Base-by-base conservation (phyloP, 2,888 invertebrate genomes). In the Trissoscelio sp. region DNA sequence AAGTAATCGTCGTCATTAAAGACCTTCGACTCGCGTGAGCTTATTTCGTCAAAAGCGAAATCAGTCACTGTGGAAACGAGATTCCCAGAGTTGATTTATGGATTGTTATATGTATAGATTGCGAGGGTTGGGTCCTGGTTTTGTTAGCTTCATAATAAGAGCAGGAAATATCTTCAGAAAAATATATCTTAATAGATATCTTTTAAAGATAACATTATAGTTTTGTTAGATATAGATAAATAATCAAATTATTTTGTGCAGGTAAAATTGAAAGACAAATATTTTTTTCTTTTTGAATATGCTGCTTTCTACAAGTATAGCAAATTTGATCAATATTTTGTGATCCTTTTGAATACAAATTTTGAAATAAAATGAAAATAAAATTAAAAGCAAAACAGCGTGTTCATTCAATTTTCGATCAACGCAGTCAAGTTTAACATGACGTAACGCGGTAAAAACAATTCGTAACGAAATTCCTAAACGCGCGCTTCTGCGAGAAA, bases 41-140 rank as follows among this genome's bases (percentile, higher is more conserved):
- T 62, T 62, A 62, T 64, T 78, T 64, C 44, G 77, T 69, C 77
- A 62, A 64, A 78, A 70, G 69, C 62, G 18, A 37, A 78, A 78
- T 78, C 70, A 62, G 55, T 78, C 69, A 48, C 62, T 62, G 37
- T 46, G 69, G 53, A 53, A 62, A 78, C 77, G 53, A 34, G 24
- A 22, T 57, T 78, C 57, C 44, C 44, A 24, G n/a, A 16, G 14
- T 60, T 77, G 67, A 77, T 60, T 69, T 44, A 53, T 60, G 46
- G 42, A 58, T 55, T 24, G 55, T 46, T 11, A n/a, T n/a, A n/a
- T n/a, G 16, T n/a, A n/a, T n/a, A 2, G 18, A 5, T 46, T 11
- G 22, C 9, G 46, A 16, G 18, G 51, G 51, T 28, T 12, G 20
- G 11, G 2, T 28, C 31, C 12, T 16, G 4, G 28, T 16, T 16